Base-by-base conservation (phyloP, 1,140 invertebrate genomes). In the Scaptodrosophila lebanonensis region DNA sequence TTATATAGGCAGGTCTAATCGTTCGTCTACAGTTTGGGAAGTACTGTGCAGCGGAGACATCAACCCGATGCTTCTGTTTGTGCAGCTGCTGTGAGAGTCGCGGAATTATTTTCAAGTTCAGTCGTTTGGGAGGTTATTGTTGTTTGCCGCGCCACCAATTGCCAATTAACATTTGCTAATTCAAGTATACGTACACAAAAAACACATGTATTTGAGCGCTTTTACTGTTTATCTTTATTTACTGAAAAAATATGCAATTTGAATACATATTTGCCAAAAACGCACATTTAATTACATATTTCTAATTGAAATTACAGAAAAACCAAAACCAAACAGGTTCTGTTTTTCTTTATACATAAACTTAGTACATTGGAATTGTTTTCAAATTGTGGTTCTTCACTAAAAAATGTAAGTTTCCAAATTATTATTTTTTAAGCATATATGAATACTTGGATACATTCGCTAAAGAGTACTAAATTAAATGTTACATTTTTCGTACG, bases 141-240 rank as follows among this genome's bases (percentile, higher is more conserved):
- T 29, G 20, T 25, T 13, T 22, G 3, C 22, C 3, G 3, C n/a
- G n/a, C n/a, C n/a, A n/a, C n/a, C 8, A 25, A 25, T 4, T 4
- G 3, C 8, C 3, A 25, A 25, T 25, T 25, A 25, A 25, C 22
- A 25, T 8, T 25, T 4, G 3, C 8, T 25, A 38, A 20, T 36
- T 17, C 32, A 17, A 49, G 20, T 36, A 25, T 25, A 8, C 8
- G 9, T 8, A 12, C 35, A 40, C 5, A 39, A 20, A 30, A 47
- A 39, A 48, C 52, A 56, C 35, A 32, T 56, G 1, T 27, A 15
- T 13, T 27, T 29, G 22, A 3, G 22, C 8, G 22, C 42, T 44
- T 53, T 0, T 30, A 44, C 44, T 30, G 12, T 54, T 53, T 53
- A 47, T 39, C 58, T 61, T 54, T 62, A 61, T 66, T 60, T 49